Base-by-base conservation (phyloP, 2,797 vertebrate species). In the Hydrolagus colliei region DNA sequence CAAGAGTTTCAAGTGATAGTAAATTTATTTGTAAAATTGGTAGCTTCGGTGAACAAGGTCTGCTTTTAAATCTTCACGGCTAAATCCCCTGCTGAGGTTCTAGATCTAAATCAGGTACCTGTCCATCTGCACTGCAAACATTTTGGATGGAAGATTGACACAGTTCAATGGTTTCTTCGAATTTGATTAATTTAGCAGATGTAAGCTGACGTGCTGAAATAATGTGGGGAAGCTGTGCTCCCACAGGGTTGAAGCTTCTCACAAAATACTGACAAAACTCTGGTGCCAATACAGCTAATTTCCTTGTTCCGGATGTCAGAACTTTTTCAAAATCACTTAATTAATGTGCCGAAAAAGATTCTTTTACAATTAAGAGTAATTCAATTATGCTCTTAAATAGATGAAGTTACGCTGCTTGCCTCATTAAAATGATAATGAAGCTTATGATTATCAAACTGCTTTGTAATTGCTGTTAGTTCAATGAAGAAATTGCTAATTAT, bases 371-470 rank as follows among this genome's bases (percentile, higher is more conserved):
- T 91, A 67, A 92, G 93, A 90, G 90, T 92, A 93, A 95, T 95
- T 93, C 94, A 95, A 95, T 96, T 94, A 95, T 92, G 93, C 52
- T 93, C 92, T 90, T 88, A 86, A 91, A 89, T 92, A 89, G 92
- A 82, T 32, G 63, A 82, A 82, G 63, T 67, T 62, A 68, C 67
- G 32, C 90, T 90, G 92, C 89, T 90, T 89, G 92, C 93, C 92
- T 94, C 91, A 95, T 96, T 95, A 94, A 95, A 94, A 95, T 95
- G 93, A 91, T 95, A 95, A 95, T 95, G 92, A 91, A 90, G 91
- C 93, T 92, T 94, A 93, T 94, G 95, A 95, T 95, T 95, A 95
- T 94, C 94, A 94, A 92, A 95, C 93, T 94, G 90, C 90, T 91
- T 91, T 92, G 94, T 93, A 91, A 93, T 91, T 92, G 89, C 89